Base-by-base conservation (phyloP, 2,113 vertebrate genomes). In the Tragelaphus scriptus region DNA sequence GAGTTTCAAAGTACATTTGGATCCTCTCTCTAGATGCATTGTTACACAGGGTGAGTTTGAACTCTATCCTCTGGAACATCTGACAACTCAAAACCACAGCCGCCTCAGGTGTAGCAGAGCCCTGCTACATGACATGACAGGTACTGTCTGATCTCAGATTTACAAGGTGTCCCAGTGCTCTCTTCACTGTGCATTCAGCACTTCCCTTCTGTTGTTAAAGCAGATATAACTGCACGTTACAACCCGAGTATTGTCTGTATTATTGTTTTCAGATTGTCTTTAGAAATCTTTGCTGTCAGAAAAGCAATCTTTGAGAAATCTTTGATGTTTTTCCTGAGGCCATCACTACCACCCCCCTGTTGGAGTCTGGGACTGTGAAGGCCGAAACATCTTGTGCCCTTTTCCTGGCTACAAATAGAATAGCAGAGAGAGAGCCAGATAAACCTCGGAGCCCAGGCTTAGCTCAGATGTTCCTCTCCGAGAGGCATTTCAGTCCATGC, bases 1-100 rank as follows among this genome's bases (percentile, higher is more conserved):
- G 87, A 80, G 58, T 95, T 96, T 85, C 65, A 96, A 28, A 87
- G 97, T 88, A 84, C 36, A 47, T 77, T 91, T 95, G 82, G 63
- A 77, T 77, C 63, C 40, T 81, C 53, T 87, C 51, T 94, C n/a
- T 28, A 84, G 26, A 84, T n/a, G 71, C 30, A 23, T 58, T 75
- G 59, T 79, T 91, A 68, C 14, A 44, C 15, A 25, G 51, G 25
- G 15, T 88, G 36, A 75, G 28, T 77, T 90, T 91, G 58, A 91
- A 91, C 40, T 61, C 65, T 26, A 2, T 63, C 77, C 59, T 51
- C 17, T 51, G 36, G 51, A 89, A 63, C 79, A 81, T 49, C 53
- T 44, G 26, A n/a, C 25, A 85, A 3, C 51, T 56, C 15, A 51
- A 49, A 95, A 53, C 61, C 63, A 32, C 65, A 88, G 49, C 55